Evolutionary conservation across 2,113 vertebrate species (phyloP), one percentile per base, ranked within the genome.

Genomic region (Girardinichthys multiradiatus): DNA sequence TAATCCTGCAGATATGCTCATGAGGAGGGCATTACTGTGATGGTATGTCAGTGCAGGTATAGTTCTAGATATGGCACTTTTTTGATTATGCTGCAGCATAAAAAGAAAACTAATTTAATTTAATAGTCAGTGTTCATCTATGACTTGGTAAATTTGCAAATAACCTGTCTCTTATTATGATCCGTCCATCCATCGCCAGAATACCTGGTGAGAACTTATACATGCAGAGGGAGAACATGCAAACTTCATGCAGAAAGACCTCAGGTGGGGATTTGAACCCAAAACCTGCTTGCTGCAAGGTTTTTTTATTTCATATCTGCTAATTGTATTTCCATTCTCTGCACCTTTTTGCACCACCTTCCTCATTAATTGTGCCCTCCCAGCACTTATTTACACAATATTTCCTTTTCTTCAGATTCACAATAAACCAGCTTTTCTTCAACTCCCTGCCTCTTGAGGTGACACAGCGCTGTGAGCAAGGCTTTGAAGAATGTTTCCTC

Each of bases 401-500:
- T 51, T 31, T 30, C 27, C 61, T 74, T 58, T 67, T 42, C 57
- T 54, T 59, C 65, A 58, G 10, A 76, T 64, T 74, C 48, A 26
- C 70, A 74, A 74, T 59, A 76, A 79, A 66, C 48, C 68, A 80
- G 65, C 75, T 79, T 68, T 80, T 64, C 59, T 26, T 68, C 70
- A 57, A 62, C 63, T 28, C 57, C 8, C 19, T 54, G 61, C 65
- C 66, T 68, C 65, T 39, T 24, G 64, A 70, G 73, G 73, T 73
- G 75, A 75, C 62, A 67, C 28, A 31, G 62, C 21, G 9, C 66
- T 68, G 42, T 30, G 29, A 76, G 68, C 57, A 17, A 14, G 4
- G 63, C 74, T 90, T 80, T 80, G 78, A 85, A 80, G 27, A n/a
- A 63, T 85, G 77, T 74, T 84, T 81, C 71, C 70, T 74, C 58